phyloP scores from a whole-genome alignment of 2,113 vertebrate genomes.

The Mixornis gularis region DNA sequence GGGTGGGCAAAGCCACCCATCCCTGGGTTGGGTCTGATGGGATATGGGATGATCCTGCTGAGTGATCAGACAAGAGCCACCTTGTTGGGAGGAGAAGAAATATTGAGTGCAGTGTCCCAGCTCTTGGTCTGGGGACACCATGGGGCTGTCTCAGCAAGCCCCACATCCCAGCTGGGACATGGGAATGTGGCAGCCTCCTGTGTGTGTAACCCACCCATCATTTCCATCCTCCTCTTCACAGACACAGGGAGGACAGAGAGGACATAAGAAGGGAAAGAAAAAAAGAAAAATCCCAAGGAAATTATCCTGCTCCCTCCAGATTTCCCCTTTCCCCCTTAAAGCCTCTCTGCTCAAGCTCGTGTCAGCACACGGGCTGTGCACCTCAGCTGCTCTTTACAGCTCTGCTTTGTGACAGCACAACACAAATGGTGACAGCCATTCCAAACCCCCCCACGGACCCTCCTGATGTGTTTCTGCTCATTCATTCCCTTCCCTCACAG shows the following conservation, averaged over 20 bases:
- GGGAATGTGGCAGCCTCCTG: not conserved
- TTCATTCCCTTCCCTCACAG: not conserved
- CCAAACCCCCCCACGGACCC: not conserved
- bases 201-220: accelerated
- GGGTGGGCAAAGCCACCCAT: not conserved
- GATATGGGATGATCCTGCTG: accelerated
- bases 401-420: constrained; percentile 28
- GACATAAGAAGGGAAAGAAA: not conserved
- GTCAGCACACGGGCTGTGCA: not conserved
- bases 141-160: not conserved
- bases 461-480: constrained; percentile 17
- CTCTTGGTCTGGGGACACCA: not conserved
- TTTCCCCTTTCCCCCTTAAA: not conserved
- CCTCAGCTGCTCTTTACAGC: constrained; percentile 49
- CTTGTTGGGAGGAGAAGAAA: not conserved
- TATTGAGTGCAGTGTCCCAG: not conserved
- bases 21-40: not conserved
- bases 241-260: not conserved
- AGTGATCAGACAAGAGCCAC: accelerated
- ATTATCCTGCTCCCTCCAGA: not conserved
- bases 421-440: not conserved
- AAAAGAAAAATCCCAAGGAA: not conserved
- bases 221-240: not conserved
- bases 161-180: not conserved
- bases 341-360: not conserved